A percentile compares a stretch with the other conserved stretches of the same genome.
phyloP scores from a whole-genome alignment of 2,888 invertebrate species.

The Aphodius sticticus region DNA sequence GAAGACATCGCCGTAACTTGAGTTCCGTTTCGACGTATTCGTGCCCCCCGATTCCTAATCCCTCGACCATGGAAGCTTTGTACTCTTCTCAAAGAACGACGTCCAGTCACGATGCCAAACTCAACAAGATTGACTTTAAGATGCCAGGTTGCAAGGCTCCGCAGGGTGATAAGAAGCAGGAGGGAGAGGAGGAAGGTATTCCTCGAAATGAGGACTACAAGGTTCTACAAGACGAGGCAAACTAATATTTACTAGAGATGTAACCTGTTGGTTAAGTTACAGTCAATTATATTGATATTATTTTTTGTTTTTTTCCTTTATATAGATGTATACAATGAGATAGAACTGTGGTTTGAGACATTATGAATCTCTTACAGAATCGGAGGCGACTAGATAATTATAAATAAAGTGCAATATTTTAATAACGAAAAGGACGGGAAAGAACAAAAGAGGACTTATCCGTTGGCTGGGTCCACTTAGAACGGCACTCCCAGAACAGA shows the following conservation, averaged over 20 bases:
- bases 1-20: conserved; percentile 53
- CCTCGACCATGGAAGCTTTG: conserved; percentile 41
- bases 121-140: conserved; percentile 15
- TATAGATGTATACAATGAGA: no score
- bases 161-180: background rate
- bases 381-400: no score
- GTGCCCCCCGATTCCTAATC: conserved; percentile 52
- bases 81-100: conserved; percentile 32
- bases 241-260: background rate
- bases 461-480: no score
- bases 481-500: background rate
- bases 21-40: conserved; percentile 51
- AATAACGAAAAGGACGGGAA: background rate
- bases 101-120: conserved; percentile 33
- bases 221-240: background rate
- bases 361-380: no score
- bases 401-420: background rate
- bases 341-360: no score
- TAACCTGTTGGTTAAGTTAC: background rate
- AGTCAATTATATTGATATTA: background rate
- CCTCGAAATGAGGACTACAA: background rate
- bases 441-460: no score
- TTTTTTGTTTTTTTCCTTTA: background rate
- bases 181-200: background rate
- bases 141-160: background rate